A percentile compares a stretch with the other conserved stretches of the same genome.
Conservation (phyloP, 2,888 invertebrate genomes). For the Blastobasis adustella region DNA sequence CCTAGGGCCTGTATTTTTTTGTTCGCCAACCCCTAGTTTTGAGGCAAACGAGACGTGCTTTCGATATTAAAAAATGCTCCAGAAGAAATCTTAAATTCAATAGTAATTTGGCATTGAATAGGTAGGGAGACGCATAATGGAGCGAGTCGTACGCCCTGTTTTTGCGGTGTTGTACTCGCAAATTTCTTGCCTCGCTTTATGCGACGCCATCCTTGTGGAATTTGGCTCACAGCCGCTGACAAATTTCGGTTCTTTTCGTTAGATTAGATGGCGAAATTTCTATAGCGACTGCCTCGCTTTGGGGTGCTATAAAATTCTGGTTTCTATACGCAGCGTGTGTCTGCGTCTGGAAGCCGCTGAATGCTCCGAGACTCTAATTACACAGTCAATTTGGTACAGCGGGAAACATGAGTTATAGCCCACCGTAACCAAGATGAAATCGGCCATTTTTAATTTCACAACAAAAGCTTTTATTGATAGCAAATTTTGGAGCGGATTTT, state of each 20-base stretch:
- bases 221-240: constrained; percentile 6
- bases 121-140: constrained; percentile 58
- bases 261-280: not conserved
- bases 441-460: constrained; percentile 47
- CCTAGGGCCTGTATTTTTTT: constrained; percentile 33
- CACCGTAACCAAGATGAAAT: constrained; percentile 56
- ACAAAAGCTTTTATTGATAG: constrained; percentile 41
- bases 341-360: constrained; percentile 43
- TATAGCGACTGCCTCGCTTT: constrained; percentile 1
- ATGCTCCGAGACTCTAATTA: constrained; percentile 64
- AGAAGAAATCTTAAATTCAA: constrained; percentile 65
- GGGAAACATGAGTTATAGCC: constrained; percentile 65
- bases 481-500: constrained; percentile 37
- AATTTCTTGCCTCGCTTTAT: constrained; percentile 60
- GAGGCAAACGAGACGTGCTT: constrained; percentile 50
- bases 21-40: constrained; percentile 38
- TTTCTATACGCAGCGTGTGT: constrained; percentile 63
- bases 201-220: constrained; percentile 28
- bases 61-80: constrained; percentile 62
- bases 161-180: constrained; percentile 70
- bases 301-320: constrained; percentile 33
- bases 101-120: constrained; percentile 64
- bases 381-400: constrained; percentile 70
- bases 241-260: not conserved
- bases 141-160: constrained; percentile 55